Evolutionary conservation across 2,888 invertebrate genomes (phyloP), one percentile per base, ranked within the genome.

Genomic region (Embidobia sp.): DNA sequence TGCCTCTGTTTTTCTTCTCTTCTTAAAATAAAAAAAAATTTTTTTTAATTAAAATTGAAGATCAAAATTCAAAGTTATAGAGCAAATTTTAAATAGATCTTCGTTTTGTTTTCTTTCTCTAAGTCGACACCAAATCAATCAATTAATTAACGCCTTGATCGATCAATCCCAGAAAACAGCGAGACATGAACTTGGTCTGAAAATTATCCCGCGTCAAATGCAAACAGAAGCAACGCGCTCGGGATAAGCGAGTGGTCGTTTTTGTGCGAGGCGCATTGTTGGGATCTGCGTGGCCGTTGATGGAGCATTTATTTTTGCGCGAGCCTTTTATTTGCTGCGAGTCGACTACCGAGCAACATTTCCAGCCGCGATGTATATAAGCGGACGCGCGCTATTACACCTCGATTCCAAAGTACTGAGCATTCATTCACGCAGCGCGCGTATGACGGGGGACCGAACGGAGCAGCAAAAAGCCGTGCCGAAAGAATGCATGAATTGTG

Each of bases 351-450:
- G 37, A 61, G 29, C 51, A 57, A 55, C 61, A 73, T 77, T 74
- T 72, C 74, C 51, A 72, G 79, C 46, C 76, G 78, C 78, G 26
- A 11, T 83, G 80, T 82, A 83, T 83, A 83, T 81, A 81, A 79
- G 74, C 80, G 59, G 53, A 77, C 53, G 49, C 69, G 63, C 42
- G 64, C 69, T 59, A 61, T 61, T 48, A 16, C 22, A 77, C 79
- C 70, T 77, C 75, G 77, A 67, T 79, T 79, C 55, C 78, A 48
- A 76, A 79, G 78, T 70, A 83, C 83, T 81, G 80, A 80, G 82
- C 78, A 55, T 81, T 79, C 85, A 85, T 85, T 86, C 84, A 85
- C 82, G 80, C 79, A 51, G 26, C 11, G 16, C 37, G 40, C 18
- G 31, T n/a, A n/a, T n/a, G 8, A 22, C 22, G 35, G 10, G 51